Evolutionary conservation across 2,113 vertebrate species (phyloP).

Genomic region (Semicossyphus pulcher): DNA sequence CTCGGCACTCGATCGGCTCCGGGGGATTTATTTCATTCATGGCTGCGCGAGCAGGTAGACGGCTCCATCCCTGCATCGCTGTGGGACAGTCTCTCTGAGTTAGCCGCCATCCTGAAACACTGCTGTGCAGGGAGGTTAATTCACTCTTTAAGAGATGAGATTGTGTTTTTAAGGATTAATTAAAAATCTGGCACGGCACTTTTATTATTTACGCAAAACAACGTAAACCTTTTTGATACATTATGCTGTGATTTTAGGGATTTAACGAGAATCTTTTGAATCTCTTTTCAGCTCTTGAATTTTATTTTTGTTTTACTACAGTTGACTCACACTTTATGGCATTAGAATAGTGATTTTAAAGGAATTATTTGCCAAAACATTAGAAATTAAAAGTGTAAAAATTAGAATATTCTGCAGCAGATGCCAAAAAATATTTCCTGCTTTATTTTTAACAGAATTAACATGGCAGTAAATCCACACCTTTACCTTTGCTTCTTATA

Average conservation of each 20-base stretch:
- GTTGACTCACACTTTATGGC: neutral
- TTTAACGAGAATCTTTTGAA: neutral
- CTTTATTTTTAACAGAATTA: no score
- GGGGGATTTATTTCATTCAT: conserved; percentile 73
- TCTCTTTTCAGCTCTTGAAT: no score
- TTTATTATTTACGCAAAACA: neutral
- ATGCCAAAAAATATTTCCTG: no score
- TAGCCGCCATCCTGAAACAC: conserved; percentile 7
- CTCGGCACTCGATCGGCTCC: conserved; percentile 72
- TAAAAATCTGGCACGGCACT: neutral
- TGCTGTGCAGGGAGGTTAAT: conserved; percentile 22
- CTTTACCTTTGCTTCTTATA: no score
- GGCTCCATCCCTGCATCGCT: conserved; percentile 45
- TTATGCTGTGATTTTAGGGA: neutral
- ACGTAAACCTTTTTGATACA: neutral
- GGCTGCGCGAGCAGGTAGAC: conserved; percentile 69
- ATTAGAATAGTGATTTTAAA: neutral
- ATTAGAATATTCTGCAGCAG: no score
- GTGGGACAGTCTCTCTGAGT: conserved; percentile 42
- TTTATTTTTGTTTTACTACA: no score
- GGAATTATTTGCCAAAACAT: neutral
- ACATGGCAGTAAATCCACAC: no score
- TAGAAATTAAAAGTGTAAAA: neutral
- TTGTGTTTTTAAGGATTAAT: neutral
- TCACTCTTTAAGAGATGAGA: neutral